Base-by-base conservation (phyloP, 2,113 vertebrate species). In the Callopanchax toddi region DNA sequence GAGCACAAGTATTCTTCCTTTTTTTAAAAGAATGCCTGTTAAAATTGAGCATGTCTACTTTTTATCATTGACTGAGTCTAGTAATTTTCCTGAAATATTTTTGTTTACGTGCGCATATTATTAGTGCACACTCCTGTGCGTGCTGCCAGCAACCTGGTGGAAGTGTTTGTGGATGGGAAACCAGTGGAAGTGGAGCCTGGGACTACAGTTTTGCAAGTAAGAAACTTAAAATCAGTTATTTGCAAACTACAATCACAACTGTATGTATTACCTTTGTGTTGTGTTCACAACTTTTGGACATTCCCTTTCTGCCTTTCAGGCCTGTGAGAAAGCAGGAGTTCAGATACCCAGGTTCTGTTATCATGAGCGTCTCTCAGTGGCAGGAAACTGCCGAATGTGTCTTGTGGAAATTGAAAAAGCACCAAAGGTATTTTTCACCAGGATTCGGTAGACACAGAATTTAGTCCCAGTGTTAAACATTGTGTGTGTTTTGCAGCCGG, bases 341-440 rank as follows among this genome's bases (percentile, higher is more conserved):
- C 97, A 99, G 89, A 99, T 99, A 70, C 97, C 97, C 57, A 93
- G 97, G 11, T 99, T 99, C 87, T 99, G 97, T 88, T 99, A 99
- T 36, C 97, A 99, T 16, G 97, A 99, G 83, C 94, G 97, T 21
- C 92, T 99, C 62, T 99, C 97, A 2, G 93, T 99, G 64, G 97
- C 97, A 58, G 97, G 97, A 75, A 99, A 99, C 87, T 99, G 97
- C 75, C 94, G 97, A 22, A 99, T 99, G 97, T 99, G 97, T 87
- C 87, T 99, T 74, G 97, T 99, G 81, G 97, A 99, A 90, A 98
- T 99, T 23, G 97, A 99, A 84, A 97, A 93, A 84, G 97, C 94
- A 17, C 96, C 96, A 61, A 99, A 99, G 95, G 96, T 98, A 90
- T 42, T 40, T 36, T 8, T 11, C 22, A 18, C n/a, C 34, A 12